phyloP scores from a whole-genome alignment of 1,140 invertebrate species.

The Ganaspis sp. region DNA sequence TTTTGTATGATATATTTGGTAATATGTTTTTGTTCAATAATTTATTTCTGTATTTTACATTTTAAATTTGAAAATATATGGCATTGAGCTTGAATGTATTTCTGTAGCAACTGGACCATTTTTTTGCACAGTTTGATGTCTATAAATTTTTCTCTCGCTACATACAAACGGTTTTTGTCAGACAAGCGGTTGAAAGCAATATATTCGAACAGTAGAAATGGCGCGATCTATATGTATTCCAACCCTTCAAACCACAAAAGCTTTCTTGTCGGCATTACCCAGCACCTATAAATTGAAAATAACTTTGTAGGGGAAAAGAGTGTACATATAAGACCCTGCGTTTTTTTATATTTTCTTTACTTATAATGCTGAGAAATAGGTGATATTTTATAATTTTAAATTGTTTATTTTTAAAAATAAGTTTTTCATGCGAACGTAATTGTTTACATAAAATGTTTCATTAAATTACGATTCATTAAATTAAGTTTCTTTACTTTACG shows the following conservation, averaged over 20 bases:
- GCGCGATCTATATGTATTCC: neutral
- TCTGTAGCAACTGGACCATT: neutral
- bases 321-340: neutral
- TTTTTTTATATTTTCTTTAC: neutral
- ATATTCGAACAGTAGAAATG: neutral
- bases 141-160: neutral
- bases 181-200: slow-evolving; percentile 5
- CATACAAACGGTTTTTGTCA: neutral
- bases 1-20: no score
- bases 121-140: neutral
- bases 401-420: no score
- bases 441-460: no score
- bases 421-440: no score
- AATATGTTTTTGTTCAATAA: no score
- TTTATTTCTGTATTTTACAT: no score
- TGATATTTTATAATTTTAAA: no score
- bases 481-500: no score
- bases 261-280: neutral
- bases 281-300: slow-evolving; percentile 1
- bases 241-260: neutral
- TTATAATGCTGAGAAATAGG: no score
- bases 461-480: no score
- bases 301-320: neutral
- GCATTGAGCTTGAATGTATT: no score
- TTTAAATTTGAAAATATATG: neutral